A percentile compares a stretch with the other conserved stretches of the same genome.
Evolutionary conservation across 2,113 vertebrate genomes (phyloP).

Genomic region (Motacilla alba): DNA sequence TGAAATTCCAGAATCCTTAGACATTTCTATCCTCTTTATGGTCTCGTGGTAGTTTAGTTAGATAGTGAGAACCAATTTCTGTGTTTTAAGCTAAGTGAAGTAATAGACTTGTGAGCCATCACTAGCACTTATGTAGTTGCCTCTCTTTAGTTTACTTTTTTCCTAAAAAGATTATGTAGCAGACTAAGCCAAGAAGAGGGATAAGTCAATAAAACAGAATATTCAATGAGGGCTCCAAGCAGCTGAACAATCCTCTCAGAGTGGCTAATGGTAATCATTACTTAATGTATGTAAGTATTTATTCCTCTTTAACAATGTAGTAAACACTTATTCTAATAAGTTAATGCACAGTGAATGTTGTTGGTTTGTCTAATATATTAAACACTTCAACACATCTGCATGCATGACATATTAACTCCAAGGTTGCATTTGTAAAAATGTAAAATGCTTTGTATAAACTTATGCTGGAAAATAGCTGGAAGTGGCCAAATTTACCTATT

Average conservation of each 20-base stretch:
- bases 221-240: not conserved
- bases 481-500: not conserved
- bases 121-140: not conserved
- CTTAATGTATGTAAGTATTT: not conserved
- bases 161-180: not conserved
- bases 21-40: not conserved
- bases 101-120: not conserved
- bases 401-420: not conserved
- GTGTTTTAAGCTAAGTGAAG: not conserved
- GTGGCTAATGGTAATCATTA: not conserved
- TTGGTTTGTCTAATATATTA: not conserved
- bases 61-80: not conserved
- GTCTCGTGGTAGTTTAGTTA: not conserved
- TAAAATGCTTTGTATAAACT: not conserved
- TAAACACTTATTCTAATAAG: not conserved
- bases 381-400: not conserved
- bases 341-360: not conserved
- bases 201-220: not conserved
- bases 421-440: not conserved
- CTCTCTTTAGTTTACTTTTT: not conserved
- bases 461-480: not conserved
- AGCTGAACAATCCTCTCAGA: not conserved
- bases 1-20: not conserved
- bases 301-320: not conserved
- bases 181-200: not conserved